Evolutionary conservation across 2,113 vertebrate genomes (phyloP).

Genomic region (Platanista minor): DNA sequence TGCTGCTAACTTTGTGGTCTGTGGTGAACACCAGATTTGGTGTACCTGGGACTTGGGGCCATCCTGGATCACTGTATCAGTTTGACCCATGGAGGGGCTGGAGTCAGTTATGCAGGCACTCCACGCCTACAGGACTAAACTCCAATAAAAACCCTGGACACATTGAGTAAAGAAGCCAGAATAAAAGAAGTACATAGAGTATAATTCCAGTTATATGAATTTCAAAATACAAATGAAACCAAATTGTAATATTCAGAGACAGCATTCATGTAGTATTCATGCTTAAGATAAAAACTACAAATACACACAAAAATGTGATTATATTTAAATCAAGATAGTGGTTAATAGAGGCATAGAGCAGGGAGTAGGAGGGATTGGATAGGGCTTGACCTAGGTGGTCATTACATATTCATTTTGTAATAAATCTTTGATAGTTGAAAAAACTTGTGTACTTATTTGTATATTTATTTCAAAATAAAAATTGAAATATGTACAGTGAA

Average conservation of each 20-base stretch:
- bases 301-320: neutral
- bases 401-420: neutral
- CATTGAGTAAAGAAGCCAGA: neutral
- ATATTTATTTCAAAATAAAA: neutral
- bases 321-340: neutral
- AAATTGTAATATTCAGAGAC: neutral
- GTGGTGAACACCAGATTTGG: neutral
- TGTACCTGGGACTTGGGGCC: neutral
- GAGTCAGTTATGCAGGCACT: neutral
- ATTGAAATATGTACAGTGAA: neutral
- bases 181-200: neutral
- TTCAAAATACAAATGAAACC: neutral
- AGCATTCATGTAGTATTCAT: neutral
- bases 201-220: neutral
- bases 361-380: neutral
- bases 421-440: neutral
- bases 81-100: neutral
- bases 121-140: fast-evolving
- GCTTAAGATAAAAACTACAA: neutral
- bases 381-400: neutral
- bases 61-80: fast-evolving
- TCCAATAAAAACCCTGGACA: neutral
- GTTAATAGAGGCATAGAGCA: neutral
- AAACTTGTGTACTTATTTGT: neutral
- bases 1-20: neutral